These are phyloP conservation scores for Geotrypetes seraphini DNA, from an alignment of 2,797 vertebrate genomes.

Conservation along the genomic window DNA sequence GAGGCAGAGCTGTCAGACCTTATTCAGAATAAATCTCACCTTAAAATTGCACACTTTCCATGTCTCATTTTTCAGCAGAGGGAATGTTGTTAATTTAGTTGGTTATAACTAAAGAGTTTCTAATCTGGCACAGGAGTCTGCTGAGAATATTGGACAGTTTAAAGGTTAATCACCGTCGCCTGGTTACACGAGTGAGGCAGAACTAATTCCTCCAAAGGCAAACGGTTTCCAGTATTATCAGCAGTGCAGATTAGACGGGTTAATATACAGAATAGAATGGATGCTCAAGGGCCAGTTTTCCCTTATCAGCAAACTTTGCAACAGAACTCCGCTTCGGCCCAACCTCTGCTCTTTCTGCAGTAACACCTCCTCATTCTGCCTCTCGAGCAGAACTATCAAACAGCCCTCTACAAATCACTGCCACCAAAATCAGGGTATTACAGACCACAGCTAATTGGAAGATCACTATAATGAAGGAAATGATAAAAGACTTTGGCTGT, in stretches of 20 bases:
- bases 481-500: conserved; percentile 99
- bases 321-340: conserved; percentile 91
- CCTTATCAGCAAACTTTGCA: conserved; percentile 99
- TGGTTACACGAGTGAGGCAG: conserved; percentile 98
- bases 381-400: conserved; percentile 99
- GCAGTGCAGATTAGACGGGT: conserved; percentile 97
- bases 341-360: conserved; percentile 93
- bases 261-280: conserved; percentile 99
- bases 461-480: conserved; percentile 99
- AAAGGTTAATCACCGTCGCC: conserved; percentile 99
- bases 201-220: conserved; percentile 99
- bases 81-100: conserved; percentile 97
- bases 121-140: conserved; percentile 98
- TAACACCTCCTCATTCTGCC: conserved; percentile 98
- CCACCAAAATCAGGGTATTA: conserved; percentile 97
- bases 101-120: conserved; percentile 99
- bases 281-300: conserved; percentile 99
- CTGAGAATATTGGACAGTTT: conserved; percentile 99
- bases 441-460: conserved; percentile 98
- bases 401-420: conserved; percentile 77
- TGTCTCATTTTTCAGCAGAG: conserved; percentile 66
- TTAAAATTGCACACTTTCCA: conserved; percentile 63
- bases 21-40: conserved; percentile 51
- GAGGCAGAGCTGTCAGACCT: conserved; percentile 19
- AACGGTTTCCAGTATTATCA: conserved; percentile 98